These are phyloP conservation scores for Leucopternis melanops DNA, from an alignment of 2,113 vertebrate genomes.

Conservation along the genomic window DNA sequence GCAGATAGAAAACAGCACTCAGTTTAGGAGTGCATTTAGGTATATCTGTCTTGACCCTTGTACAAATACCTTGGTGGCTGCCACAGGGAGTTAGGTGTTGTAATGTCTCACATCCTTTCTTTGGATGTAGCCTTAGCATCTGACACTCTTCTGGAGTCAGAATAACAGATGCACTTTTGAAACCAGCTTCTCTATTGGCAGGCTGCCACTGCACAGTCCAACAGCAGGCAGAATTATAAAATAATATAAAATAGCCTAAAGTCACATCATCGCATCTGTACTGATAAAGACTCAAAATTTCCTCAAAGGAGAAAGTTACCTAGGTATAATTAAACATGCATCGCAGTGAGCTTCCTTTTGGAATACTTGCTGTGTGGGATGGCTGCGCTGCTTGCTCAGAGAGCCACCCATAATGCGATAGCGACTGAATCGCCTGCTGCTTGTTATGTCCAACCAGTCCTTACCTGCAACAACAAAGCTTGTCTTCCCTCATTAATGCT, in stretches of 20 bases:
- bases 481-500: neutral
- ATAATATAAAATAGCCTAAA: neutral
- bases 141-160: neutral
- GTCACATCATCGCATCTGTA: too few relatives aligned
- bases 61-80: neutral
- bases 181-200: neutral
- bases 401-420: accelerated
- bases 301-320: neutral
- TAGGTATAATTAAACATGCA: accelerated
- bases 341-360: accelerated
- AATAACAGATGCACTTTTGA: neutral
- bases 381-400: neutral
- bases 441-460: neutral
- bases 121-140: neutral
- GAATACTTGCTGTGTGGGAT: neutral
- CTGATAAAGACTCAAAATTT: neutral
- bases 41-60: neutral
- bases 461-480: neutral
- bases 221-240: neutral
- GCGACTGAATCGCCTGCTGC: neutral
- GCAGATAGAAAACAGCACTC: neutral
- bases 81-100: accelerated
- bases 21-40: neutral
- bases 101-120: neutral
- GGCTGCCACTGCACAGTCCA: accelerated